Evolutionary conservation across 1,140 invertebrate species (phyloP), one percentile per base, ranked within the genome.

Genomic region (Spodoptera litura): DNA sequence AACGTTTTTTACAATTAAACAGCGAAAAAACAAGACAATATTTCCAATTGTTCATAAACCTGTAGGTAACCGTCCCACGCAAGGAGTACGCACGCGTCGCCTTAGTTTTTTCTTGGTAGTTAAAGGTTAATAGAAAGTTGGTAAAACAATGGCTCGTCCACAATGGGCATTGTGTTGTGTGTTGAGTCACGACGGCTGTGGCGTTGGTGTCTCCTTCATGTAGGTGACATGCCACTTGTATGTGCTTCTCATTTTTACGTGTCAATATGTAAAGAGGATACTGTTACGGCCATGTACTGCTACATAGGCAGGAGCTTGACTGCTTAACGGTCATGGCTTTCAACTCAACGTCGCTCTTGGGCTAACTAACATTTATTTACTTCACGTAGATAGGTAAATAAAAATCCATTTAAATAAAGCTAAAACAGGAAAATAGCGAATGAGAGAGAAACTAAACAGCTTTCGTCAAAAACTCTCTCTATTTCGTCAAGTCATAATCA

Each of bases 101-200:
- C 55, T 82, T 56, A 70, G 82, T 84, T 87, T 88, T 87, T 85
- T 75, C 59, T 82, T 78, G 83, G 81, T 83, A 87, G 84, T 64
- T 85, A 87, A 88, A 89, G 88, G 88, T 88, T 87, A 89, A 84
- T 89, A 89, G 88, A 89, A 89, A 89, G 88, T 85, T 70, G 70
- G 84, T 87, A 85, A 88, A 84, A 88, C 87, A 89, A 89, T 88
- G 80, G 61, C 31, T 11, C 80, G 64, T 53, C 59, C 79, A 89
- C 88, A 89, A 89, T 88, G 83, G 81, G 80, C 80, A 89, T 89
- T 89, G 88, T 89, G 81, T 83, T 76, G 51, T n/a, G 62, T 78
- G 66, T 84, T 86, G 82, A 84, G 87, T 85, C 87, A 88, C 81
- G 82, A 79, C 11, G 55, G 31, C 49, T 72, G 52, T 66, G 3